Evolutionary conservation across 2,888 invertebrate species (phyloP).

Genomic region (Folsomia candida): DNA sequence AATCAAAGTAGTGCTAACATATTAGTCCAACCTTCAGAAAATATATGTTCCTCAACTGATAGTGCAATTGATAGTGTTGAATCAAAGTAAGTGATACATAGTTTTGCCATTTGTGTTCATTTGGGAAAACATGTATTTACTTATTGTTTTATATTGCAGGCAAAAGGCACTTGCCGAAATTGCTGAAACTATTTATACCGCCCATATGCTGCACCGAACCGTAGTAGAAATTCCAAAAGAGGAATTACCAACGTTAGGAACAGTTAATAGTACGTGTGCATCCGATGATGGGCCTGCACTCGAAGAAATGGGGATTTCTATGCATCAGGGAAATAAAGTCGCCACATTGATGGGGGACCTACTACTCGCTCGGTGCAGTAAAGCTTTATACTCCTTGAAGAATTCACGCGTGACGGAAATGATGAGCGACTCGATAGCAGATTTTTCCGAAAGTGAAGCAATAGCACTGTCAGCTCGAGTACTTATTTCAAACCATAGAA

Average conservation of each 20-base stretch:
- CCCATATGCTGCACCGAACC: constrained; percentile 38
- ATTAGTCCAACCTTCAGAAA: no score
- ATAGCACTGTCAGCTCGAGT: constrained; percentile 14
- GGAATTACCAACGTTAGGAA: neutral
- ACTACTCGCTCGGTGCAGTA: constrained; percentile 41
- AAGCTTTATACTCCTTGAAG: constrained; percentile 32
- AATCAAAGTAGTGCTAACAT: constrained; percentile 5
- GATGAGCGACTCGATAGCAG: constrained; percentile 45
- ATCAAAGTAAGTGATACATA: constrained; percentile 24
- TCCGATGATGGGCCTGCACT: constrained; percentile 8
- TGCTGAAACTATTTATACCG: constrained; percentile 43
- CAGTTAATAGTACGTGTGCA: constrained; percentile 1
- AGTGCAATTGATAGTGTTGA: constrained; percentile 13
- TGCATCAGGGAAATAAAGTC: constrained; percentile 35
- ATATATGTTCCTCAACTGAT: no score
- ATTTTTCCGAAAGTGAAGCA: constrained; percentile 47
- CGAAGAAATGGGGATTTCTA: constrained; percentile 20
- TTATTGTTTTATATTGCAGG: constrained; percentile 20
- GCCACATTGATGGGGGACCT: constrained; percentile 46
- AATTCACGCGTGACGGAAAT: constrained; percentile 42
- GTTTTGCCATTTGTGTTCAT: no score
- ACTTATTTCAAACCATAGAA: neutral
- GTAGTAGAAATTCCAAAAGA: constrained; percentile 32
- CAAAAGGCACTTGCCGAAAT: constrained; percentile 39
- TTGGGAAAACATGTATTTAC: no score